phyloP scores from a whole-genome alignment of 2,888 invertebrate species.

The Troilus luridus region DNA sequence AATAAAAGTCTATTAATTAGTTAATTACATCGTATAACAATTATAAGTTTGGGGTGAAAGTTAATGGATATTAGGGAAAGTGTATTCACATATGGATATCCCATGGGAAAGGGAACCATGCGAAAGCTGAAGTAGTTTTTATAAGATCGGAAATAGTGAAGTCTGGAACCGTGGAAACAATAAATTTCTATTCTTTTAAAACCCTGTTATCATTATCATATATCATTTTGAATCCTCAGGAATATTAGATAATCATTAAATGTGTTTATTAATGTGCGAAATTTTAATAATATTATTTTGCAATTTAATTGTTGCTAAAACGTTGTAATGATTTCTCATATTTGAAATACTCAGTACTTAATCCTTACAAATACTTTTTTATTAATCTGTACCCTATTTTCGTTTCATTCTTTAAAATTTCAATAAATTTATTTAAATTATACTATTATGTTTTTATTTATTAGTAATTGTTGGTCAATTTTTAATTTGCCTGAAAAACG shows the following conservation, averaged over 20 bases:
- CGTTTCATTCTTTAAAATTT: too few species aligned
- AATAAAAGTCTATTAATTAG: not conserved
- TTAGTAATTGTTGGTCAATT: too few species aligned
- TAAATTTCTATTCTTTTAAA: not conserved
- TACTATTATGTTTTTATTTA: too few species aligned
- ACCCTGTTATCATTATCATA: not conserved
- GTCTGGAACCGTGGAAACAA: not conserved
- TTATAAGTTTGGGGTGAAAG: conserved; percentile 41
- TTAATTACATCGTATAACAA: conserved; percentile 13
- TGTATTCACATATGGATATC: conserved; percentile 37
- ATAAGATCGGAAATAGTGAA: conserved; percentile 6
- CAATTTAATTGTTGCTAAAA: too few species aligned
- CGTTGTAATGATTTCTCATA: too few species aligned
- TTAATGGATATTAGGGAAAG: conserved; percentile 34
- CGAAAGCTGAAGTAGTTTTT: not conserved
- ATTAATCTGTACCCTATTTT: too few species aligned
- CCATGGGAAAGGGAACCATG: not conserved
- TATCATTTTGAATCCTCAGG: not conserved
- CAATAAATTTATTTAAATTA: too few species aligned
- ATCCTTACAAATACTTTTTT: too few species aligned
- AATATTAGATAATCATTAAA: not conserved
- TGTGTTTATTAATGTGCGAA: not conserved
- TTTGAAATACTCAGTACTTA: too few species aligned
- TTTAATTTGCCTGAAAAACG: too few species aligned
- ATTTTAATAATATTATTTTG: not conserved